Percentiles rank a stretch among this genome's conserved stretches.
Evolutionary conservation across 2,888 invertebrate species (phyloP).

Genomic region (Aphodius granarius): DNA sequence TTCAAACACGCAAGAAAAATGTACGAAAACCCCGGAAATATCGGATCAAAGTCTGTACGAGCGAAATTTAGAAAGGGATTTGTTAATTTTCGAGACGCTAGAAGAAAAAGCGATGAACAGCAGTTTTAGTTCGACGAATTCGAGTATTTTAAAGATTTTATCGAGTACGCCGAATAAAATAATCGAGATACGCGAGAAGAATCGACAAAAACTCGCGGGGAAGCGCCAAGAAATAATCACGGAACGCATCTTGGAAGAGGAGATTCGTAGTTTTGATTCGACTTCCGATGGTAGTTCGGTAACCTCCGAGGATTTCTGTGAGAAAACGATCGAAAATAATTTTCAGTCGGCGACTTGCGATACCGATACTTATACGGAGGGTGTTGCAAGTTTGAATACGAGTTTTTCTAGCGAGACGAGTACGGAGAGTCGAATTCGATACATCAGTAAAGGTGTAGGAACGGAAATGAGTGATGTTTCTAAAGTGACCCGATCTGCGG

Average conservation of each 20-base stretch:
- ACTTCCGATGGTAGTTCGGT: slow-evolving; percentile 32
- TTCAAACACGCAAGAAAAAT: neutral
- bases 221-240: neutral
- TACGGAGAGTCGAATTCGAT: neutral
- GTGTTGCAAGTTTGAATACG: slow-evolving; percentile 18
- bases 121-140: slow-evolving; percentile 63
- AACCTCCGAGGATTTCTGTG: slow-evolving; percentile 31
- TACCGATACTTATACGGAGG: slow-evolving; percentile 17
- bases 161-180: slow-evolving; percentile 43
- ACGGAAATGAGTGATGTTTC: neutral
- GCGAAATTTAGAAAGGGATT: slow-evolving; percentile 57
- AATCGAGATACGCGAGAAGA: neutral
- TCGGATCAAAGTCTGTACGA: slow-evolving; percentile 35
- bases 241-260: neutral
- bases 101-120: slow-evolving; percentile 76
- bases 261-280: slow-evolving; percentile 2
- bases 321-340: slow-evolving; percentile 14
- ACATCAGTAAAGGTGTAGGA: neutral
- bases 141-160: slow-evolving; percentile 47
- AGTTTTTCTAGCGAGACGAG: slow-evolving; percentile 3
- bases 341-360: slow-evolving; percentile 23
- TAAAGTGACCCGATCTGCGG: neutral
- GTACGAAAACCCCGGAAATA: neutral
- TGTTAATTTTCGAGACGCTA: slow-evolving; percentile 75
- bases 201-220: neutral